phyloP scores from a whole-genome alignment of 1,140 invertebrate species.

The Hyposmocoma kahamanoa region DNA sequence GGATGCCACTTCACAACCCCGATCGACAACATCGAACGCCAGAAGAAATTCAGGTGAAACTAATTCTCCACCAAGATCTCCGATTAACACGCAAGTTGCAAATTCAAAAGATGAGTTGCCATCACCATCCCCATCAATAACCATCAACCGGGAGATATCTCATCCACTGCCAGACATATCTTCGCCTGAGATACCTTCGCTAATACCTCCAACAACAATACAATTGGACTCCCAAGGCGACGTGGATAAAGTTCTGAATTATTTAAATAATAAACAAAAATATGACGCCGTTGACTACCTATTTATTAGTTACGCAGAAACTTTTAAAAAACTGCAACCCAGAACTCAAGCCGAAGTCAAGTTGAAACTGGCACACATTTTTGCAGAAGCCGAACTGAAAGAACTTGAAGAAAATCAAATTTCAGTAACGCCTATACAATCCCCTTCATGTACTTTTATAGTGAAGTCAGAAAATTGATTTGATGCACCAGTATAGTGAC shows the following conservation, averaged over 20 bases:
- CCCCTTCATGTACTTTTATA: too few species aligned
- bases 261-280: neutral
- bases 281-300: neutral
- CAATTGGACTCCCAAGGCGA: neutral
- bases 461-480: too few species aligned
- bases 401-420: neutral
- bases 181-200: neutral
- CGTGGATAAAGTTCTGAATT: neutral
- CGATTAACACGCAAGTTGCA: too few species aligned
- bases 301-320: neutral
- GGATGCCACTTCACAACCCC: neutral
- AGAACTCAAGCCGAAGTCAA: neutral
- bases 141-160: neutral
- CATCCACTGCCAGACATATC: neutral
- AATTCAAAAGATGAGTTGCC: too few species aligned
- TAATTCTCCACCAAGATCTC: neutral
- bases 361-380: neutral
- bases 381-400: neutral
- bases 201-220: neutral
- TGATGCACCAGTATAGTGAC: too few species aligned
- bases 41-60: neutral
- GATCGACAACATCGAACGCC: neutral
- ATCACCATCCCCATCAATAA: neutral
- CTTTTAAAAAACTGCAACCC: neutral
- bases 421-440: too few species aligned